Evolutionary conservation across 35 echinoderm and acorn worm genomes (phyloP).

Genomic region (Apostichopus japonicus): DNA sequence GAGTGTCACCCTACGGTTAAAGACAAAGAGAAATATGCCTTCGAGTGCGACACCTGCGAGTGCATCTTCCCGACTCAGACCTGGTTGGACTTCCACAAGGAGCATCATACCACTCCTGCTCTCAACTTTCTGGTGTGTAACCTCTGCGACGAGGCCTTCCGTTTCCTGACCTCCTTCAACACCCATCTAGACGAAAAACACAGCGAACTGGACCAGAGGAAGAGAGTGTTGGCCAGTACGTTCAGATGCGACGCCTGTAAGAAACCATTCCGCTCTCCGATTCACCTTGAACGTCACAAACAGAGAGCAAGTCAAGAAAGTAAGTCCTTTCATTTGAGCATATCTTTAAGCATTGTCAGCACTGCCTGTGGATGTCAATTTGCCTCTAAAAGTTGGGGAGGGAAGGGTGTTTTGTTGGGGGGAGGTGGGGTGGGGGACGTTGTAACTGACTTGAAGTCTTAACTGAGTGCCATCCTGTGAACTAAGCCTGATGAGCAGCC

Average conservation of each 20-base stretch:
- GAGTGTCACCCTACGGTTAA: constrained; percentile 77
- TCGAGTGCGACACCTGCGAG: constrained; percentile 75
- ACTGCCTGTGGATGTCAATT: no score
- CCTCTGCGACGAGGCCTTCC: constrained; percentile 88
- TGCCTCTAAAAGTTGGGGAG: no score
- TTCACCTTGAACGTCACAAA: constrained; percentile 79
- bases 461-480: no score
- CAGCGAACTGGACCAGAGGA: constrained; percentile 63
- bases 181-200: constrained; percentile 75
- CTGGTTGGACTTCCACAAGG: constrained; percentile 86
- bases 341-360: background rate
- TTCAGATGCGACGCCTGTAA: constrained; percentile 96
- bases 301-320: constrained; percentile 80
- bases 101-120: constrained; percentile 66
- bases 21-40: constrained; percentile 79
- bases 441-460: no score
- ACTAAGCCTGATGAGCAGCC: no score
- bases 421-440: no score
- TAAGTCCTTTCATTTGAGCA: background rate
- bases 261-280: constrained; percentile 88
- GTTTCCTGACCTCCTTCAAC: constrained; percentile 76
- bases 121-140: constrained; percentile 82
- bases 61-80: constrained; percentile 81
- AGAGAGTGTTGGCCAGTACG: constrained; percentile 79
- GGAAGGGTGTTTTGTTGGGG: no score